Percentiles rank a stretch among this genome's conserved stretches.
These are phyloP conservation scores for Tridacna crocea DNA, from an alignment of 2,888 invertebrate genomes.

Conservation along the genomic window DNA sequence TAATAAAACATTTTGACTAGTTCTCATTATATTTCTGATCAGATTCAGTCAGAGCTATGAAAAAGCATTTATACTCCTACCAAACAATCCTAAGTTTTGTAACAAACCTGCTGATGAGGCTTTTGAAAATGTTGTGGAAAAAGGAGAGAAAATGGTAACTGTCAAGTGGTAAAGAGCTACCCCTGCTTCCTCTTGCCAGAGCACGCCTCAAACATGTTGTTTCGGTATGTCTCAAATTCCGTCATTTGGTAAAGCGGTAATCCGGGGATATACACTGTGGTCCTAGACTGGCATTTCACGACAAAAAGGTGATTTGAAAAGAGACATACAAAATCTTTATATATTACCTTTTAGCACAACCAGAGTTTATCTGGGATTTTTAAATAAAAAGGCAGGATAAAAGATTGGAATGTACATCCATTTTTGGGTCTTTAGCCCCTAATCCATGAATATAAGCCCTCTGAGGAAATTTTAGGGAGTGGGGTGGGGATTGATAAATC, in stretches of 20 bases:
- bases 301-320: not conserved
- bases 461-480: too few relatives aligned
- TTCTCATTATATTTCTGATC: too few relatives aligned
- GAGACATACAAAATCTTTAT: slow-evolving; percentile 7
- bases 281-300: slow-evolving; percentile 19
- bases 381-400: not conserved
- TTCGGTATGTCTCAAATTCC: too few relatives aligned
- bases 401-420: not conserved
- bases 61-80: too few relatives aligned
- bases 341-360: not conserved
- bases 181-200: too few relatives aligned
- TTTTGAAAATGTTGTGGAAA: not conserved
- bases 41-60: too few relatives aligned
- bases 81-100: too few relatives aligned
- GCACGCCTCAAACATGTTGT: too few relatives aligned
- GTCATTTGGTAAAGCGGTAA: not conserved
- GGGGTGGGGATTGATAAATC: too few relatives aligned
- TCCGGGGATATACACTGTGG: slow-evolving; percentile 22
- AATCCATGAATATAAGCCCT: too few relatives aligned
- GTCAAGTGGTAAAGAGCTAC: too few relatives aligned
- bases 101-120: not conserved
- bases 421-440: not conserved
- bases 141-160: not conserved
- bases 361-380: slow-evolving; percentile 9
- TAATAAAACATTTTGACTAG: too few relatives aligned